These are phyloP conservation scores for Sinopyrophorus schimmeli DNA, from an alignment of 2,888 invertebrate genomes.

Conservation along the genomic window DNA sequence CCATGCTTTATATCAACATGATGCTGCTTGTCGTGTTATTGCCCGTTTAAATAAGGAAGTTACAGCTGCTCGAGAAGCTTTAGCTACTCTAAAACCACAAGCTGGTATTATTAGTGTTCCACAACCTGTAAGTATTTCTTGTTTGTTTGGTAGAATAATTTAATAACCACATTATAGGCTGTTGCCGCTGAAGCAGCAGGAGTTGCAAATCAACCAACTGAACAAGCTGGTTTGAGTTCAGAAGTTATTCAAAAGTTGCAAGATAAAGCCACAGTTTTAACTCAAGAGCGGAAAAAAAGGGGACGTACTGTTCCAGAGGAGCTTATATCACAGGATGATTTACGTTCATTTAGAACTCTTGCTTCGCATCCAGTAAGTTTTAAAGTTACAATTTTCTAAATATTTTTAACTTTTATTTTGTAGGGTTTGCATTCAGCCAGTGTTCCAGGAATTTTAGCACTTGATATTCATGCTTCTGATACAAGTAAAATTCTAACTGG, in stretches of 20 bases:
- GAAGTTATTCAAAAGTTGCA: constrained; percentile 93
- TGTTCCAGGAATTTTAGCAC: constrained; percentile 91
- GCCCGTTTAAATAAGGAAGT: constrained; percentile 97
- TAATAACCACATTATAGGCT: constrained; percentile 57
- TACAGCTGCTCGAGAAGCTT: constrained; percentile 95
- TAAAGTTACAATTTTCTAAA: too few relatives aligned
- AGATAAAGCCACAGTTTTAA: constrained; percentile 93
- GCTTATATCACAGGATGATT: constrained; percentile 82
- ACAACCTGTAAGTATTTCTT: constrained; percentile 65
- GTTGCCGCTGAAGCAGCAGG: constrained; percentile 79
- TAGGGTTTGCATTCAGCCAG: constrained; percentile 97
- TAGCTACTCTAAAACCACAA: constrained; percentile 98
- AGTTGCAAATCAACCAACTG: constrained; percentile 77
- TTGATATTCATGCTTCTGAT: constrained; percentile 93
- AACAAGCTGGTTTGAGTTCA: constrained; percentile 90
- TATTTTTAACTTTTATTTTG: constrained; percentile 33
- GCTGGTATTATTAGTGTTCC: constrained; percentile 79
- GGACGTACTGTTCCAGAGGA: constrained; percentile 97
- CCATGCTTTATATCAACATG: constrained; percentile 97
- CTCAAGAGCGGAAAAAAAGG: constrained; percentile 94
- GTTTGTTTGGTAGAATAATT: too few relatives aligned
- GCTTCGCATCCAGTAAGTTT: constrained; percentile 81
- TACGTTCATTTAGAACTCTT: constrained; percentile 81
- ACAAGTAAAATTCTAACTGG: constrained; percentile 95
- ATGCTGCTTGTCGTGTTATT: constrained; percentile 98